Evolutionary conservation across 2,113 vertebrate genomes (phyloP).

Genomic region (Trogon surrucura): DNA sequence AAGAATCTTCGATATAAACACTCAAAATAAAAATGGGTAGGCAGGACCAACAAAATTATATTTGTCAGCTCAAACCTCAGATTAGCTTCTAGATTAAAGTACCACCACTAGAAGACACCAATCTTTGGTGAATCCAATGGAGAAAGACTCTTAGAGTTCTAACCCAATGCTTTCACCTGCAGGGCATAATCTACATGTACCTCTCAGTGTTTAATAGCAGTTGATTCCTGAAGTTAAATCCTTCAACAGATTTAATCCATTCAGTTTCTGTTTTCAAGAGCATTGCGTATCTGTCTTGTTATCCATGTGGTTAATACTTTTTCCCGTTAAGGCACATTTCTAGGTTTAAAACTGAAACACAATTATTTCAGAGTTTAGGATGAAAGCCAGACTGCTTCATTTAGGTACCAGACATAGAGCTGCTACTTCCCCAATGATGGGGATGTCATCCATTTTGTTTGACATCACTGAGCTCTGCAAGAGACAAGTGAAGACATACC

Average conservation of each 20-base stretch:
- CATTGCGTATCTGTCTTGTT: not conserved
- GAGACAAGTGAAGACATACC: not conserved
- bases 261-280: not conserved
- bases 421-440: not conserved
- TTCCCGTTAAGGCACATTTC: not conserved
- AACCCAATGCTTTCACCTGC: not conserved
- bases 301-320: not conserved
- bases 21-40: not conserved
- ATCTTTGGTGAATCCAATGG: not conserved
- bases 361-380: not conserved
- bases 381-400: not conserved
- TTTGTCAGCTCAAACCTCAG: not conserved
- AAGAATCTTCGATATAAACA: not conserved
- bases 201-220: not conserved
- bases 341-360: not conserved
- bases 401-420: not conserved
- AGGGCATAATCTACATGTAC: not conserved
- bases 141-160: not conserved
- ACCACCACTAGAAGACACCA: not conserved
- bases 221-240: not conserved
- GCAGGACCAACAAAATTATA: not conserved
- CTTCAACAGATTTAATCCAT: not conserved
- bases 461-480: not conserved
- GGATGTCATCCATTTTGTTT: not conserved
- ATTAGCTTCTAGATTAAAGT: not conserved